A percentile compares a stretch with the other conserved stretches of the same genome.
Evolutionary conservation across 2,888 invertebrate genomes (phyloP).

Genomic region (Lypha dubia): DNA sequence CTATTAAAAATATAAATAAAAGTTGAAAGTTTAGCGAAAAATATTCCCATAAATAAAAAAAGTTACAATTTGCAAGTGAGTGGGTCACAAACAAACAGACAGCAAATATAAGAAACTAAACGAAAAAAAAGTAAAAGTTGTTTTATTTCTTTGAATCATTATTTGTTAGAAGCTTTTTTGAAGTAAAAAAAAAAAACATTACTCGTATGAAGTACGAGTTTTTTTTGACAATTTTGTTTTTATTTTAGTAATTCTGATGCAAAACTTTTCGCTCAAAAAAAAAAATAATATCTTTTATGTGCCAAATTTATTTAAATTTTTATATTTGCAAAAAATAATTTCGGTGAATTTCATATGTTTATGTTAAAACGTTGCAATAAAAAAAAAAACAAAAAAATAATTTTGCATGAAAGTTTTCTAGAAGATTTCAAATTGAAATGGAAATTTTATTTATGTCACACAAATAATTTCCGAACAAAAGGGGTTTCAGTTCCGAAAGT

Average conservation of each 20-base stretch:
- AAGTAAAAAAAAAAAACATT: too few relatives aligned
- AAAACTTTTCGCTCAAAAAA: neutral
- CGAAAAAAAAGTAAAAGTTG: neutral
- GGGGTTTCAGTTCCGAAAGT: too few relatives aligned
- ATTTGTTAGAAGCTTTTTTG: neutral
- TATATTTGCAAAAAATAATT: constrained; percentile 14
- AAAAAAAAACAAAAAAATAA: neutral
- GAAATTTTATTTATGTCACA: neutral
- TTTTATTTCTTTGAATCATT: neutral
- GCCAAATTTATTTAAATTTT: constrained; percentile 17
- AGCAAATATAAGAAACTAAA: neutral
- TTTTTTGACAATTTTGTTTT: too few relatives aligned
- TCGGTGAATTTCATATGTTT: neutral
- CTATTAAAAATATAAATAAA: neutral
- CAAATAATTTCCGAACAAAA: neutral
- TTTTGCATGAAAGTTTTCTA: neutral
- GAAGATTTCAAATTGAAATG: neutral
- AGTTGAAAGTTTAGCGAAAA: neutral
- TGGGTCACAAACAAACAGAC: neutral
- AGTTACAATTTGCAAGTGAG: neutral
- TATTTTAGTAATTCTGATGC: too few relatives aligned
- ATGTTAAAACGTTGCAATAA: neutral
- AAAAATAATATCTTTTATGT: too few relatives aligned
- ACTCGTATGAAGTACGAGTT: too few relatives aligned
- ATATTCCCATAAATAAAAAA: neutral